These are phyloP conservation scores for Chymomyza caudatula DNA, from an alignment of 2,888 invertebrate genomes.

Conservation along the genomic window DNA sequence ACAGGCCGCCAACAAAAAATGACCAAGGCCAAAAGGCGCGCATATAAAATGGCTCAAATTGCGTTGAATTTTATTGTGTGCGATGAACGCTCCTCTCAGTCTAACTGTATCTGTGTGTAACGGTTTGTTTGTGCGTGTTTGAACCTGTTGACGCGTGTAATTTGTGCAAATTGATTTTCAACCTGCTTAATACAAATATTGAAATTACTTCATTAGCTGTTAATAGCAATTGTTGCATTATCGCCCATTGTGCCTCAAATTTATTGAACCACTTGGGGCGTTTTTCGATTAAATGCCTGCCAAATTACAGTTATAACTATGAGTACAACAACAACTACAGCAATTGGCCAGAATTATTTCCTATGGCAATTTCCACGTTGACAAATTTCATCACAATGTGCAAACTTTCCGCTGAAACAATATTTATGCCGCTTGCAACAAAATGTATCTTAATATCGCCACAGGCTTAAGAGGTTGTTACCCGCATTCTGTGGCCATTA, in stretches of 20 bases:
- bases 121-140: neutral
- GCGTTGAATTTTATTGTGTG: conserved; percentile 33
- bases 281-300: conserved; percentile 2
- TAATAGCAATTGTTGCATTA: conserved; percentile 44
- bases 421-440: conserved; percentile 40
- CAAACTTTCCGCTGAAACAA: conserved; percentile 25
- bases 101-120: neutral
- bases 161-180: conserved; percentile 26
- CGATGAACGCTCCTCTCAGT: conserved; percentile 20
- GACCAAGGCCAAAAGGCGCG: neutral
- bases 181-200: conserved; percentile 12
- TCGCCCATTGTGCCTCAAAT: neutral
- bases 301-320: conserved; percentile 5
- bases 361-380: conserved; percentile 3
- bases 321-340: neutral
- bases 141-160: conserved; percentile 48
- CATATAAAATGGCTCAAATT: neutral
- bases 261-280: neutral
- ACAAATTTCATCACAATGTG: conserved; percentile 14
- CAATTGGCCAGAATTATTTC: conserved; percentile 21
- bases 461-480: neutral
- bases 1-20: neutral
- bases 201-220: conserved; percentile 49
- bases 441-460: conserved; percentile 40
- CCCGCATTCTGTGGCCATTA: conserved; percentile 34